Evolutionary conservation across 2,113 vertebrate genomes (phyloP).

Genomic region (Eira barbara): DNA sequence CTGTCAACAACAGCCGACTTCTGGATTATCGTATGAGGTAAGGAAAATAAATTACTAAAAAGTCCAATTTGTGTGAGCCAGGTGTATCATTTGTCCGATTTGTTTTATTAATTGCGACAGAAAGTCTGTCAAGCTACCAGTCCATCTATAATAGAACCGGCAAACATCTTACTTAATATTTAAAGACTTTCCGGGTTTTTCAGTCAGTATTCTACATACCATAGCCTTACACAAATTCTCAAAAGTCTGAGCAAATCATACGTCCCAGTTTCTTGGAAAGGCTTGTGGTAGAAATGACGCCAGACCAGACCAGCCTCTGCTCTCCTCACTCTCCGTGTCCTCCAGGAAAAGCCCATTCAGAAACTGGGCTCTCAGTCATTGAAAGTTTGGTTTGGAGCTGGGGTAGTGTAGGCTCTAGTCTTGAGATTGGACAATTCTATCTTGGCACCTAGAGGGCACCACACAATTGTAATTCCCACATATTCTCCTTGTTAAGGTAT

Average conservation of each 20-base stretch:
- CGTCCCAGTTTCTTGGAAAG: background rate
- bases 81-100: background rate
- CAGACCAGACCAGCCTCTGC: background rate
- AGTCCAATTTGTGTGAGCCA: background rate
- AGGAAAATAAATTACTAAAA: background rate
- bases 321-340: background rate
- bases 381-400: background rate
- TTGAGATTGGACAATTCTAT: background rate
- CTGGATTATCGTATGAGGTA: background rate
- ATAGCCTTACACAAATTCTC: background rate
- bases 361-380: background rate
- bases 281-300: background rate
- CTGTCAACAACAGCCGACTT: background rate
- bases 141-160: background rate
- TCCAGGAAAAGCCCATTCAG: background rate
- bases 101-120: background rate
- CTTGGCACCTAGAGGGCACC: background rate
- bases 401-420: background rate
- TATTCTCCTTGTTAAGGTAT: background rate
- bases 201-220: background rate
- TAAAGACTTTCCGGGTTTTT: background rate
- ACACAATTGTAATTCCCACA: background rate
- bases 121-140: background rate
- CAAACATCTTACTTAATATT: background rate
- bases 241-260: background rate